Evolutionary conservation across 2,113 vertebrate genomes (phyloP).

Genomic region (Delphinapterus leucas): DNA sequence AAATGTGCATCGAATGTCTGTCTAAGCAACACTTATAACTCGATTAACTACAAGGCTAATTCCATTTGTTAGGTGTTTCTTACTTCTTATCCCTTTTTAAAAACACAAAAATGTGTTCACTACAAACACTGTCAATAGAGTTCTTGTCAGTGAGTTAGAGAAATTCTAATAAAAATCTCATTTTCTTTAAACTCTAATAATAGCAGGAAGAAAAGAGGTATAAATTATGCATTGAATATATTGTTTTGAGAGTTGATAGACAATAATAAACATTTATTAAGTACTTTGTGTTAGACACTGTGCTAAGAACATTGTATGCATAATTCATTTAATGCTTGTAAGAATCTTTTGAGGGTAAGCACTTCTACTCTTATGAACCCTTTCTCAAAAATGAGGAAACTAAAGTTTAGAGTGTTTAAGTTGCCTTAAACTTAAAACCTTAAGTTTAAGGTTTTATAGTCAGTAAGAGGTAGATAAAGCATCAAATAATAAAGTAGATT

Average conservation of each 20-base stretch:
- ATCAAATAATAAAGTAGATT: not conserved
- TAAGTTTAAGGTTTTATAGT: not conserved
- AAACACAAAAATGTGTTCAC: not conserved
- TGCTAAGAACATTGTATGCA: not conserved
- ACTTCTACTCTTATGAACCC: not conserved
- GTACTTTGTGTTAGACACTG: not conserved
- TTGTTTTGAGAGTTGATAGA: not conserved
- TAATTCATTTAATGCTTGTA: not conserved
- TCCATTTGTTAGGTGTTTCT: not conserved
- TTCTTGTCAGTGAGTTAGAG: not conserved
- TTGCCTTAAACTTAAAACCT: not conserved
- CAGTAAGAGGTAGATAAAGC: not conserved
- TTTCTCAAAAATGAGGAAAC: not conserved
- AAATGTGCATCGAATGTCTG: not conserved
- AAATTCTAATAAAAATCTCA: not conserved
- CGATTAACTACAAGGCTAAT: not conserved
- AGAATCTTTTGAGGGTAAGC: not conserved
- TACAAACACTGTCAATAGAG: not conserved
- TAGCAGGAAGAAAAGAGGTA: not conserved
- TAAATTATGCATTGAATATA: not conserved
- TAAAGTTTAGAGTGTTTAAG: not conserved
- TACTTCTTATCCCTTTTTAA: not conserved
- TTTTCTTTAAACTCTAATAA: slow-evolving; percentile 11
- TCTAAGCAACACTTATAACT: not conserved
- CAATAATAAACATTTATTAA: not conserved